Evolutionary conservation across 2,888 invertebrate species (phyloP).

Genomic region (Cheilosia vulpina): DNA sequence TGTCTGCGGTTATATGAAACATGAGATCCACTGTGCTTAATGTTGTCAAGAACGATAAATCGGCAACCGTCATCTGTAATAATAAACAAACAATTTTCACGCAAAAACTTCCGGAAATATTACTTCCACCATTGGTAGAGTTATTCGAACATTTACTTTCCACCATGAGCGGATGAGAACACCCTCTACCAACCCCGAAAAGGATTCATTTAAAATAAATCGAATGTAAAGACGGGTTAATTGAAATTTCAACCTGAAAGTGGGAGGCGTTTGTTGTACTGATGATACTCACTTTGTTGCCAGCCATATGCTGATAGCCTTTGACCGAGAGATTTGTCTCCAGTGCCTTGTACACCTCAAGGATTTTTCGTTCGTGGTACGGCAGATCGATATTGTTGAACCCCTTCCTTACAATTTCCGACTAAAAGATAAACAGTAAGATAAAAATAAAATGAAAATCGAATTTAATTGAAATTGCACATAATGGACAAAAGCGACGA

Average conservation of each 20-base stretch:
- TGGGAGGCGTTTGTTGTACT: not conserved
- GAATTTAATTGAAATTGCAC: conserved; percentile 62
- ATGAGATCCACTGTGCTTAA: conserved; percentile 83
- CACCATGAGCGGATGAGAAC: not conserved
- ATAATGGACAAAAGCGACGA: conserved; percentile 33
- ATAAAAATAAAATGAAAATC: conserved; percentile 40
- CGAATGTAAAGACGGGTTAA: conserved; percentile 50
- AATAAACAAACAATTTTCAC: conserved; percentile 7
- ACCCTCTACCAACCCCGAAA: too few relatives aligned
- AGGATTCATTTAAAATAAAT: conserved; percentile 48
- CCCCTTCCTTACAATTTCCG: conserved; percentile 80
- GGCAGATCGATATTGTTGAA: conserved; percentile 79
- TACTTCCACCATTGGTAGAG: not conserved
- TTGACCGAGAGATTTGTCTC: conserved; percentile 80
- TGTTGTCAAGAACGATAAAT: conserved; percentile 83
- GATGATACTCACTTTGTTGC: conserved; percentile 79
- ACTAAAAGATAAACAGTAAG: conserved; percentile 76
- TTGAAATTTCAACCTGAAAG: conserved; percentile 14
- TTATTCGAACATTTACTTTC: conserved; percentile 5
- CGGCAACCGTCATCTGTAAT: conserved; percentile 83
- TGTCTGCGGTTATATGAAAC: conserved; percentile 81
- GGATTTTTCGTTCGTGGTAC: conserved; percentile 80
- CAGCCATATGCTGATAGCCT: conserved; percentile 81
- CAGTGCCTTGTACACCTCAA: conserved; percentile 82
- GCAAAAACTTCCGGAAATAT: not conserved